Conservation (phyloP, 2,888 invertebrate genomes). For the Camponotus fellah region DNA sequence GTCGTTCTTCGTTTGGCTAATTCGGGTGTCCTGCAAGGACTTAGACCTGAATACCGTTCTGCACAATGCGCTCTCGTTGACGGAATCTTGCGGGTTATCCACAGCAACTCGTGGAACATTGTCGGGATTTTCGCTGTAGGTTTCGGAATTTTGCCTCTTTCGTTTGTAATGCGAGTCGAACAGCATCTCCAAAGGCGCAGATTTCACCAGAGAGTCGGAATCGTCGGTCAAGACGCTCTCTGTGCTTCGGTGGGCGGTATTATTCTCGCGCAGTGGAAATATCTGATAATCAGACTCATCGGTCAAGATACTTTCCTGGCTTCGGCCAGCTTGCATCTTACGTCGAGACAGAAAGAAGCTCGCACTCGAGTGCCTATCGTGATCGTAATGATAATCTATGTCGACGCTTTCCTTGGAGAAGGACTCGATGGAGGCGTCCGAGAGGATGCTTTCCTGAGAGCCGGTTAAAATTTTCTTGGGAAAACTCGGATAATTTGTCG, state of each 20-base stretch:
- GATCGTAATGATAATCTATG: conserved; percentile 82
- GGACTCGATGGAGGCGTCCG: conserved; percentile 82
- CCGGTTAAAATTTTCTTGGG: conserved; percentile 76
- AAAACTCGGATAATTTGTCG: conserved; percentile 70
- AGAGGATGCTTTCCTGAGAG: conserved; percentile 84
- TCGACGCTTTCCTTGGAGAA: conserved; percentile 82
- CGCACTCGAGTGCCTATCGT: conserved; percentile 88
- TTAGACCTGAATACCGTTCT: conserved; percentile 84
- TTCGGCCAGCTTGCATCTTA: conserved; percentile 89
- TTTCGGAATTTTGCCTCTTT: conserved; percentile 85
- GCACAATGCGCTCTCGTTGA: conserved; percentile 61
- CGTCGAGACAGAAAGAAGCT: conserved; percentile 93
- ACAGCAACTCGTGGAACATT: conserved; percentile 67
- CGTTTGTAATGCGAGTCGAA: conserved; percentile 88
- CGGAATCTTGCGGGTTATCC: conserved; percentile 33
- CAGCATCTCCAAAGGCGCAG: conserved; percentile 92
- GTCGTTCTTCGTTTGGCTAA: conserved; percentile 70
- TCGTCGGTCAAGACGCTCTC: conserved; percentile 94
- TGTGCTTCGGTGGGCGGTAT: conserved; percentile 92
- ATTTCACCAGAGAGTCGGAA: conserved; percentile 91
- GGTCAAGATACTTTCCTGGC: conserved; percentile 93
- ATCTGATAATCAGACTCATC: conserved; percentile 90
- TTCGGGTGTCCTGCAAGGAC: conserved; percentile 85
- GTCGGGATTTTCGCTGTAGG: conserved; percentile 84
- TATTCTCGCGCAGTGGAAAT: conserved; percentile 86